Base-by-base conservation (phyloP, 2,797 vertebrate genomes). In the Sarcoramphus papa region DNA sequence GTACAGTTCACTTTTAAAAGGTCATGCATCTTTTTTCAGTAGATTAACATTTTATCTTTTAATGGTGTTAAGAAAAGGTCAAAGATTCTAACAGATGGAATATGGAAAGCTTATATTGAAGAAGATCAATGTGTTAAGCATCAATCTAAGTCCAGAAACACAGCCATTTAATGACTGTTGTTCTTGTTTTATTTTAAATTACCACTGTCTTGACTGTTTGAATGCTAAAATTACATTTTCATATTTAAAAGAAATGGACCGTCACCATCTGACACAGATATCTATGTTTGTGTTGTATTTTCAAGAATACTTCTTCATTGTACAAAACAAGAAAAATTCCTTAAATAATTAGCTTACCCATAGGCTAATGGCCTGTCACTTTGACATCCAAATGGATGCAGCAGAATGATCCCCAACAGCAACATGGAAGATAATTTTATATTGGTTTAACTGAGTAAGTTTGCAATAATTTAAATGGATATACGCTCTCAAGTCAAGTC, bases 11-110 rank as follows among this genome's bases (percentile, higher is more conserved):
- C 93, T 97, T 94, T 88, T 67, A 94, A 98, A 98, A 97, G 97
- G 97, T 98, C 98, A 98, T 92, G 85, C 93, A 95, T 97, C 94
- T 97, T 97, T 98, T 97, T 97, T 96, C 97, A 97, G 95, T 97
- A 98, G 98, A 97, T 98, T 98, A 97, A 98, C 96, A 97, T 98
- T 98, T 98, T 98, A 98, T 98, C 98, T 98, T 98, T 98, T 98
- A 98, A 98, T 98, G 96, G 98, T 98, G 98, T 98, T 98, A 96
- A 95, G 97, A 98, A 98, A 98, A 98, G 98, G 98, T 98, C 97
- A 98, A 97, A 97, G 97, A 98, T 97, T 97, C 97, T 98, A 98
- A 97, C 97, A 96, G 96, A 97, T 95, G 97, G 97, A 97, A 98
- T 98, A 98, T 98, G 96, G 97, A 98, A 98, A 97, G 97, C 91